These are phyloP conservation scores for Choristoneura rosaceana DNA, from an alignment of 2,888 invertebrate species.

Conservation along the genomic window DNA sequence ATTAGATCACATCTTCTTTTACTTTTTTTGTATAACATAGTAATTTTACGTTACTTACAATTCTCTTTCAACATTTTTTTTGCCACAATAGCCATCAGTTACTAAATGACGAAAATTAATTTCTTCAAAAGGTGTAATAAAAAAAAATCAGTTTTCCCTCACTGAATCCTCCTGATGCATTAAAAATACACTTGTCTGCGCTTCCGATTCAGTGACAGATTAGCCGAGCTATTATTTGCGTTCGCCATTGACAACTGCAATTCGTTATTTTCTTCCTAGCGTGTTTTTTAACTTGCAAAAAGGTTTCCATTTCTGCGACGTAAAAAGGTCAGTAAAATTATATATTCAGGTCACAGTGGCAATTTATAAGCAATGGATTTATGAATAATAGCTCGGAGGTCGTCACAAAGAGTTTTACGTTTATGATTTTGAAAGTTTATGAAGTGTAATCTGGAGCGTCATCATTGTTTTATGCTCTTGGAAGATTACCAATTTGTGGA, in stretches of 20 bases:
- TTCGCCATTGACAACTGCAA: slow-evolving; percentile 17
- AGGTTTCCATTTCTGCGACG: slow-evolving; percentile 23
- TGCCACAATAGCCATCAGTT: too few relatives aligned
- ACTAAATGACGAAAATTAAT: too few relatives aligned
- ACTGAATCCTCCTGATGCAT: slow-evolving; percentile 13
- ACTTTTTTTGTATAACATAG: too few relatives aligned
- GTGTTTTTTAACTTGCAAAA: slow-evolving; percentile 22
- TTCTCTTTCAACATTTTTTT: too few relatives aligned
- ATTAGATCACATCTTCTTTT: too few relatives aligned
- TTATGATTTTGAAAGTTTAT: slow-evolving; percentile 36
- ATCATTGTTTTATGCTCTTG: slow-evolving; percentile 34
- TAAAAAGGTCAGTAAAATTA: slow-evolving; percentile 36
- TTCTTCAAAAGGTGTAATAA: too few relatives aligned
- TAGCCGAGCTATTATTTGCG: slow-evolving; percentile 16
- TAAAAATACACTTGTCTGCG: slow-evolving; percentile 15
- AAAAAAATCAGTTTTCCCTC: background rate
- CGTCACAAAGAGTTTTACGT: slow-evolving; percentile 35
- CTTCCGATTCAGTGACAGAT: slow-evolving; percentile 33
- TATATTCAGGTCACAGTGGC: slow-evolving; percentile 36
- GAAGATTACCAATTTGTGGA: slow-evolving; percentile 34
- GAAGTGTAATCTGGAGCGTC: slow-evolving; percentile 35
- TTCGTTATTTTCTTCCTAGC: slow-evolving; percentile 11
- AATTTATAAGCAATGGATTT: slow-evolving; percentile 39
- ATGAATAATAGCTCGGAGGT: slow-evolving; percentile 30
- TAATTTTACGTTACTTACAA: too few relatives aligned